Percentiles rank a stretch among this genome's conserved stretches.
These are phyloP conservation scores for Arenaria interpres DNA, from an alignment of 2,113 vertebrate species.

Conservation along the genomic window DNA sequence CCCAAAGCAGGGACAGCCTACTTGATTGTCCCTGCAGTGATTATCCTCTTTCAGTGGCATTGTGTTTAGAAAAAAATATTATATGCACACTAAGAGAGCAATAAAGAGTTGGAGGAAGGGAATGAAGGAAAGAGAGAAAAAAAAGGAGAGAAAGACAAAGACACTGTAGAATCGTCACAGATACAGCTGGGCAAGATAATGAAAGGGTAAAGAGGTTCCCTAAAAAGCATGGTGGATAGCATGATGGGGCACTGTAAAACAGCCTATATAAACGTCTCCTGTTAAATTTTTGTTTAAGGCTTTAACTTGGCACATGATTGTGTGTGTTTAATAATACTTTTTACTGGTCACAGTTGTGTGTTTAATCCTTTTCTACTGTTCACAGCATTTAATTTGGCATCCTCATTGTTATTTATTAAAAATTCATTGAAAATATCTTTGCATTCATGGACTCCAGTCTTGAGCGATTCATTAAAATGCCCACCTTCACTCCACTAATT, in stretches of 20 bases:
- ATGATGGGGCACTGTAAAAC: neutral
- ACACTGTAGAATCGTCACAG: fast-evolving
- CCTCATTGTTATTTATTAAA: slow-evolving; percentile 32
- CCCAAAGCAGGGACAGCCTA: neutral
- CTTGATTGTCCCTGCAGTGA: neutral
- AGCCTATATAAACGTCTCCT: neutral
- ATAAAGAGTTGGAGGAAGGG: neutral
- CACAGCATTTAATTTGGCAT: neutral
- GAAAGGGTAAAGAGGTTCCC: neutral
- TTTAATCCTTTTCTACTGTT: slow-evolving; percentile 3
- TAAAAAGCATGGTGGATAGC: neutral
- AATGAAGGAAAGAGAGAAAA: neutral
- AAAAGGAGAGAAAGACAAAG: neutral
- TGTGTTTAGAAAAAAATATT: neutral
- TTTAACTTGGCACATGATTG: neutral
- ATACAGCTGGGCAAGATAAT: neutral
- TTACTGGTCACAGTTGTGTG: neutral
- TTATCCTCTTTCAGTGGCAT: neutral
- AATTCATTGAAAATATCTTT: neutral
- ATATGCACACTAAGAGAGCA: neutral
- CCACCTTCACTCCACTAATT: neutral
- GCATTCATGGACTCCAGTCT: neutral
- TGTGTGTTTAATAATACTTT: neutral
- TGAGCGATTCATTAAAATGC: slow-evolving; percentile 28
- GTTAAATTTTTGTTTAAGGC: neutral